Evolutionary conservation across 2,888 invertebrate species (phyloP).

Genomic region (Papilio gigon): DNA sequence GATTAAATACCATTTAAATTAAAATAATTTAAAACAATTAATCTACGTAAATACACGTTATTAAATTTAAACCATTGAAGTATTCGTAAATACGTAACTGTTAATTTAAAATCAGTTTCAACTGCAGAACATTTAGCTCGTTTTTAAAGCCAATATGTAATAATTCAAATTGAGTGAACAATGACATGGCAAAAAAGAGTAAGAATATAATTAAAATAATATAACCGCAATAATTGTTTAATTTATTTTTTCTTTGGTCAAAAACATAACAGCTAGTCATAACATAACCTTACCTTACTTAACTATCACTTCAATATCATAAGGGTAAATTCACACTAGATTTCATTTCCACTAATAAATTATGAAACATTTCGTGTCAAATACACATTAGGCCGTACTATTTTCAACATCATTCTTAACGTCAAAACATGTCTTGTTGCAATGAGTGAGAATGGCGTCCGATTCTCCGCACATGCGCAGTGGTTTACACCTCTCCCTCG

Average conservation of each 20-base stretch:
- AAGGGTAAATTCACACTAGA: slow-evolving; percentile 68
- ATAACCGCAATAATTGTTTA: background rate
- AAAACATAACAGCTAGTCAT: background rate
- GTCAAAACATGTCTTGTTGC: slow-evolving; percentile 75
- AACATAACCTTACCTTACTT: slow-evolving; percentile 58
- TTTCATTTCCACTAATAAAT: slow-evolving; percentile 67
- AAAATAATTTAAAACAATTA: background rate
- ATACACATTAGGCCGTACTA: slow-evolving; percentile 71
- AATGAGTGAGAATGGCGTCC: slow-evolving; percentile 77
- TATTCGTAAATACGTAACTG: background rate
- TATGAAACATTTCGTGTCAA: slow-evolving; percentile 73
- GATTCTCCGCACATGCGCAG: slow-evolving; percentile 75
- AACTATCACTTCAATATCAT: slow-evolving; percentile 72
- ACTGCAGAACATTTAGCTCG: background rate
- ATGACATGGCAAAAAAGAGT: background rate
- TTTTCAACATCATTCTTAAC: slow-evolving; percentile 64
- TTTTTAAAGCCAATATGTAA: background rate
- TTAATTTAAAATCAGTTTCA: background rate
- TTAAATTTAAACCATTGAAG: background rate
- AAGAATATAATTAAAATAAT: background rate
- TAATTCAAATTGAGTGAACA: too few relatives aligned
- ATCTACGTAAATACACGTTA: background rate
- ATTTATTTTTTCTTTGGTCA: background rate
- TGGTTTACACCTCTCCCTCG: slow-evolving; percentile 45
- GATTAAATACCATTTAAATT: background rate